A percentile compares a stretch with the other conserved stretches of the same genome.
Evolutionary conservation across 2,888 invertebrate species (phyloP).

Genomic region (Hartigia nigra): DNA sequence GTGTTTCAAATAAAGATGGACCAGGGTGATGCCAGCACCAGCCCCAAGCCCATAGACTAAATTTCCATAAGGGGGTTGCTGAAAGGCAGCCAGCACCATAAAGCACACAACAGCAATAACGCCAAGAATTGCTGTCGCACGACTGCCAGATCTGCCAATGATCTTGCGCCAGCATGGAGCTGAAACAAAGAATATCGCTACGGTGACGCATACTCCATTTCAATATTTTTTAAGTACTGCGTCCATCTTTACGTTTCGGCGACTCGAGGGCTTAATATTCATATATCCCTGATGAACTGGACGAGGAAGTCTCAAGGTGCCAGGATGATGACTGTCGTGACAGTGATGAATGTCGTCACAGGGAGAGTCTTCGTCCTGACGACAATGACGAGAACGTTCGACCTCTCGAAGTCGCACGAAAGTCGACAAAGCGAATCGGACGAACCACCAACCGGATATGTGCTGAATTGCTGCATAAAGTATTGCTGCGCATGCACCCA

Average conservation of each 20-base stretch:
- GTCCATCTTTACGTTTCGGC: neutral
- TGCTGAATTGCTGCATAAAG: slow-evolving; percentile 14
- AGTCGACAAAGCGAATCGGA: neutral
- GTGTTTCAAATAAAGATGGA: slow-evolving; percentile 14
- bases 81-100: slow-evolving; percentile 9
- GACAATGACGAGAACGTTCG: neutral
- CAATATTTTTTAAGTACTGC: neutral
- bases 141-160: slow-evolving; percentile 14
- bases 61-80: slow-evolving; percentile 4
- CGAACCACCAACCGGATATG: slow-evolving; percentile 14
- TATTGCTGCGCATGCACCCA: slow-evolving; percentile 14
- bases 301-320: neutral
- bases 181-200: slow-evolving; percentile 2
- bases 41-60: slow-evolving; percentile 13
- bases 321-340: neutral
- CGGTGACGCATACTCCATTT: neutral
- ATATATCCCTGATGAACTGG: neutral
- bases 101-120: slow-evolving; percentile 5
- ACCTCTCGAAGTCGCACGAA: neutral
- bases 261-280: neutral
- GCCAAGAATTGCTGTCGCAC: slow-evolving; percentile 12
- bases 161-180: slow-evolving; percentile 20
- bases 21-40: slow-evolving; percentile 8
- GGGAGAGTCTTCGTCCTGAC: neutral
- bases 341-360: neutral